phyloP scores from a whole-genome alignment of 2,113 vertebrate genomes.

The Carlito syrichta region DNA sequence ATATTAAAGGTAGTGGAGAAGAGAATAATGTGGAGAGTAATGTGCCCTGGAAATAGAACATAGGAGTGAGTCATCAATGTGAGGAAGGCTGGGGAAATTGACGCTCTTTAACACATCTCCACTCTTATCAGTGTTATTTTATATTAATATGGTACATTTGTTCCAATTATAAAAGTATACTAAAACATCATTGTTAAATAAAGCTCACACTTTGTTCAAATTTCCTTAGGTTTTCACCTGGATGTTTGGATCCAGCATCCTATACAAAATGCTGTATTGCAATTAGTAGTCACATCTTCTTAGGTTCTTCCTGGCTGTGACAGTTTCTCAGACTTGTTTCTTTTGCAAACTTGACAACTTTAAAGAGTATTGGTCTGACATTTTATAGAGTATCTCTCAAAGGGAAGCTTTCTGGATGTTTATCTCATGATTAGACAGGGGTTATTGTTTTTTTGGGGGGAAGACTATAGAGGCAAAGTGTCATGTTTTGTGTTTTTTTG shows the following conservation, averaged over 20 bases:
- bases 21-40: not conserved
- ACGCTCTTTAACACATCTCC: not conserved
- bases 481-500: too few relatives aligned
- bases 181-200: not conserved
- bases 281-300: not conserved
- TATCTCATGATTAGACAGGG: not conserved
- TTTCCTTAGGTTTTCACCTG: not conserved
- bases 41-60: not conserved
- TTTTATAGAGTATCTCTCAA: not conserved
- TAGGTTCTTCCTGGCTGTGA: not conserved
- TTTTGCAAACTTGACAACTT: not conserved
- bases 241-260: not conserved
- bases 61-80: too few relatives aligned
- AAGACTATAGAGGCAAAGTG: not conserved
- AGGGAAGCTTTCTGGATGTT: not conserved
- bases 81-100: not conserved
- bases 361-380: too few relatives aligned
- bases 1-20: not conserved
- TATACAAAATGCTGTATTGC: accelerated
- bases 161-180: not conserved
- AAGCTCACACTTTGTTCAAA: not conserved
- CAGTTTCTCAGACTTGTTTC: not conserved
- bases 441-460: not conserved
- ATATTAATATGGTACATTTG: not conserved
- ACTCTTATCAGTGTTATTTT: not conserved